These are phyloP conservation scores for Uloborus plumipes DNA, from an alignment of 2,888 invertebrate species.

Conservation along the genomic window DNA sequence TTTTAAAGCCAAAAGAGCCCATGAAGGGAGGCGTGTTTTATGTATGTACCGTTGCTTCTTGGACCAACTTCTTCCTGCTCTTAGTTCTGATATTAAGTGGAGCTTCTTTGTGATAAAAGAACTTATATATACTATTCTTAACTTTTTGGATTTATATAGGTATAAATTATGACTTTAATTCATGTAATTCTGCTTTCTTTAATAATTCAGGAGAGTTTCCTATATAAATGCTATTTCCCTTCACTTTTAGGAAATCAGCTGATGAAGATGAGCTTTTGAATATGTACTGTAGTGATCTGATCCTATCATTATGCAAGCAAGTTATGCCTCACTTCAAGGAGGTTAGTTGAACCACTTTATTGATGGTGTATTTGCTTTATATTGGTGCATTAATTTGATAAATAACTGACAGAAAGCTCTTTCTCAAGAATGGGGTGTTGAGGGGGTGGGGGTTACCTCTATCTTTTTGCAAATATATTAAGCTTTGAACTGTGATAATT, in stretches of 20 bases:
- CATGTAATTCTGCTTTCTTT: not conserved
- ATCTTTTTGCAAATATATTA: no score
- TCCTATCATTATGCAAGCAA: slow-evolving; percentile 26
- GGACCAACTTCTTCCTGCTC: slow-evolving; percentile 19
- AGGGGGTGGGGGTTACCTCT: no score
- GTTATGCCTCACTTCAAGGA: slow-evolving; percentile 33
- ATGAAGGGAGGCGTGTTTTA: slow-evolving; percentile 37
- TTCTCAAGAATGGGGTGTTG: no score
- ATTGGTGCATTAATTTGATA: no score
- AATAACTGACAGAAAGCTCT: no score
- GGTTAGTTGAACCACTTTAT: slow-evolving; percentile 12
- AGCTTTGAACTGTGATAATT: no score
- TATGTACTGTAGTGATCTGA: slow-evolving; percentile 27
- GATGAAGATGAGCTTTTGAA: slow-evolving; percentile 10
- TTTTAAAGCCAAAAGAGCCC: slow-evolving; percentile 31
- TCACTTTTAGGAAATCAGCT: not conserved
- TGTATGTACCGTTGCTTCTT: slow-evolving; percentile 49
- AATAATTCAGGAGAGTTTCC: no score
- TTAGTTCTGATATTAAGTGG: slow-evolving; percentile 20
- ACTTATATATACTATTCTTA: slow-evolving; percentile 35
- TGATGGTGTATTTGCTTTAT: not conserved
- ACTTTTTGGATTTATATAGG: slow-evolving; percentile 41
- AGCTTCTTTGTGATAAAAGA: slow-evolving; percentile 49
- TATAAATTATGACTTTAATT: slow-evolving; percentile 10
- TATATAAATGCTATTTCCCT: not conserved